Percentiles rank a stretch among this genome's conserved stretches.
Evolutionary conservation across 2,113 vertebrate genomes (phyloP).

Genomic region (Rhabdornis inornatus): DNA sequence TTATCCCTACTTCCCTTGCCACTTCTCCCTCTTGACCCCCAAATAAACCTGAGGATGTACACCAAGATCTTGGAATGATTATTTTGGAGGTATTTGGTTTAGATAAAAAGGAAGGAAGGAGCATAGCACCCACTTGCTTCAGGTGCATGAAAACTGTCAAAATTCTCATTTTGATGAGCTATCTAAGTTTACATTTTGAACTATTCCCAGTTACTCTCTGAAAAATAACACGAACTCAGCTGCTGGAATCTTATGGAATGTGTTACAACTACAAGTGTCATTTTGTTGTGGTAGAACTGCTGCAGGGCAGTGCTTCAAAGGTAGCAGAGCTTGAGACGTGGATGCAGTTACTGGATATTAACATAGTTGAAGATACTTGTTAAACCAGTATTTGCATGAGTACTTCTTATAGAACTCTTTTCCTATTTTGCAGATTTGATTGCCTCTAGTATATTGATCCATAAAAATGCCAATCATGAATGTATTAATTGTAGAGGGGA

Average conservation of each 20-base stretch:
- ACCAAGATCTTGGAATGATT: not conserved
- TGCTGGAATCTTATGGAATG: not conserved
- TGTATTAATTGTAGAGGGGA: not conserved
- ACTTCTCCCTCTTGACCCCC: not conserved
- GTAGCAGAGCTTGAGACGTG: not conserved
- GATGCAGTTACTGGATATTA: not conserved
- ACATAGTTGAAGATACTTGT: not conserved
- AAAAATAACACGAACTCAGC: not conserved
- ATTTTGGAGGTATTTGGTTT: not conserved
- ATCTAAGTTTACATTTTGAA: not conserved
- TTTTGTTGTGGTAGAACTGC: not conserved
- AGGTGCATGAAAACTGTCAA: not conserved
- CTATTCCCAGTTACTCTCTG: accelerated
- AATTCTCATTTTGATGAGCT: not conserved
- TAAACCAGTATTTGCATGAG: not conserved
- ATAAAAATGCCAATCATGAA: not conserved
- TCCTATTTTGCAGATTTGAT: not conserved
- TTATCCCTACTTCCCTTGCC: not conserved
- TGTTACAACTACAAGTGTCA: not conserved
- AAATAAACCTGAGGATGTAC: not conserved
- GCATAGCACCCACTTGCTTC: not conserved
- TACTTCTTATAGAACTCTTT: not conserved
- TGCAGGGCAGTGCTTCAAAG: not conserved
- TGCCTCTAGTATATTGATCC: not conserved
- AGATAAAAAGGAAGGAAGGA: not conserved